Conservation (phyloP, 2,797 vertebrate genomes). For the Zonotrichia albicollis region DNA sequence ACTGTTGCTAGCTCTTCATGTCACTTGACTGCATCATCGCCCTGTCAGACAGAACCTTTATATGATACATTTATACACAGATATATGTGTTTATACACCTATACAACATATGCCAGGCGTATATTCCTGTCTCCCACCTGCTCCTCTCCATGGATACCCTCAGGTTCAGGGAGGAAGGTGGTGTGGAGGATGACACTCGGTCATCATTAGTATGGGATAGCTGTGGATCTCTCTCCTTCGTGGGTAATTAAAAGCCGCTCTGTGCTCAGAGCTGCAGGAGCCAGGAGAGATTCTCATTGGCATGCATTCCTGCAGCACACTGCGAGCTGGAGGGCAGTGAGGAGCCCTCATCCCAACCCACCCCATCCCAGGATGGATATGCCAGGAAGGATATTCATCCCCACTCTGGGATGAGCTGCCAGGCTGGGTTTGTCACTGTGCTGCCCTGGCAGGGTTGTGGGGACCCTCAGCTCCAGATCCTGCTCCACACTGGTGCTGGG, state of each 20-base stretch:
- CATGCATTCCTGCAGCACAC: not conserved
- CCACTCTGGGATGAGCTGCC: accelerated
- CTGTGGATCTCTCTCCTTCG: not conserved
- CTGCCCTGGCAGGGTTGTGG: not conserved
- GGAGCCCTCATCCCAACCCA: not conserved
- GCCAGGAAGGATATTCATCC: not conserved
- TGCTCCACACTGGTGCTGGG: not conserved
- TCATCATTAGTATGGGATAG: not conserved
- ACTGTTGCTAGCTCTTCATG: not conserved
- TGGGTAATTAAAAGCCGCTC: conserved; percentile 52
- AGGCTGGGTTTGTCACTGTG: not conserved
- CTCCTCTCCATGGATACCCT: not conserved
- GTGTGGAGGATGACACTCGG: not conserved
- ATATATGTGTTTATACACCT: not conserved
- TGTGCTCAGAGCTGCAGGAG: not conserved
- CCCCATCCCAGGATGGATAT: not conserved
- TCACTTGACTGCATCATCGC: not conserved
- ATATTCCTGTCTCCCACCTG: not conserved
- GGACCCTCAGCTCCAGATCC: not conserved
- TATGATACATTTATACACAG: not conserved
- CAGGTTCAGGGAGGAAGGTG: not conserved
- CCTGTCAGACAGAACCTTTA: not conserved
- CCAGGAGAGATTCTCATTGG: not conserved
- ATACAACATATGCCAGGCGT: not conserved
- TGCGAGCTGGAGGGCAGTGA: accelerated